These are phyloP conservation scores for Erythrocebus patas DNA, from an alignment of 2,113 vertebrate species.

Conservation along the genomic window DNA sequence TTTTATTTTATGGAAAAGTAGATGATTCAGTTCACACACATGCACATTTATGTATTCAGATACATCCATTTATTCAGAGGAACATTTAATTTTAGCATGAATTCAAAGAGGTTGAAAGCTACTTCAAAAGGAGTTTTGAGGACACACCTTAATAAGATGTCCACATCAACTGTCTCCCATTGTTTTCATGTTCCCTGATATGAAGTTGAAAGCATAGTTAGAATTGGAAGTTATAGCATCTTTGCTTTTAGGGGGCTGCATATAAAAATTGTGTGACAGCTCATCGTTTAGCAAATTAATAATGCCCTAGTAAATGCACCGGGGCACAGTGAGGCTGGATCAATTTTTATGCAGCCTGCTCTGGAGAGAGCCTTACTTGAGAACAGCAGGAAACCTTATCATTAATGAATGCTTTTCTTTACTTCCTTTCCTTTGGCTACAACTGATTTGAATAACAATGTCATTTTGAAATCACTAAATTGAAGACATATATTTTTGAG, in stretches of 20 bases:
- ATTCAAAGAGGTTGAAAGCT: neutral
- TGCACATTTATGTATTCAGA: neutral
- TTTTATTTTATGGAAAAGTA: slow-evolving; percentile 41
- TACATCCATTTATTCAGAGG: neutral
- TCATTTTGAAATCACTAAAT: neutral
- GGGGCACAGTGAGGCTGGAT: slow-evolving; percentile 46
- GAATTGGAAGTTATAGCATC: neutral
- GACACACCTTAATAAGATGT: neutral
- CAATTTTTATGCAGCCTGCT: slow-evolving; percentile 71
- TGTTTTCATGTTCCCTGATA: neutral
- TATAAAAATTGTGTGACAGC: neutral
- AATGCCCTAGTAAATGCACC: slow-evolving; percentile 60
- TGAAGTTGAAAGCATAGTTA: neutral
- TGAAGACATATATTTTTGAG: slow-evolving; percentile 39
- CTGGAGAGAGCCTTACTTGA: slow-evolving; percentile 67
- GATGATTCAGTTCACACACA: neutral
- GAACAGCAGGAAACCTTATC: slow-evolving; percentile 46
- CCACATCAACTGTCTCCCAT: neutral
- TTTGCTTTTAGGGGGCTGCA: neutral
- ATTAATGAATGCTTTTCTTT: slow-evolving; percentile 56
- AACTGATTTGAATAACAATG: slow-evolving; percentile 39
- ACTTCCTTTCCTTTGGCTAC: slow-evolving; percentile 35
- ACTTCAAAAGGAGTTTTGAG: neutral
- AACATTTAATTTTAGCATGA: neutral
- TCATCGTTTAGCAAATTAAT: neutral